A percentile compares a stretch with the other conserved stretches of the same genome.
Conservation (phyloP, 2,888 invertebrate species). For the Megamerina dolium region DNA sequence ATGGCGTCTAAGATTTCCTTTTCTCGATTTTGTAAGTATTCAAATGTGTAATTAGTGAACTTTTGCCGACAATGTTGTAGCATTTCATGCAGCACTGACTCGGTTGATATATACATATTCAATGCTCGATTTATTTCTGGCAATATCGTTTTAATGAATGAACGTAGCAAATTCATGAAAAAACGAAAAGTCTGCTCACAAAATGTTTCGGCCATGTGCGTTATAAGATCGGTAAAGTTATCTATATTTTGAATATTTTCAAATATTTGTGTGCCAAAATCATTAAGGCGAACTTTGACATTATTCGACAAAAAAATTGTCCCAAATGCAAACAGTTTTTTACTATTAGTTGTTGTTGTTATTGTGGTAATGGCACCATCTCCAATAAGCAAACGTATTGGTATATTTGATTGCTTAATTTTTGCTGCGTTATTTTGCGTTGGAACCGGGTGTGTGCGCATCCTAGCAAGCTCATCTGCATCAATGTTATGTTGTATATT, state of each 20-base stretch:
- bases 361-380: not conserved
- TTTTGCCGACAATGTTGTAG: constrained; percentile 16
- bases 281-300: constrained; percentile 1
- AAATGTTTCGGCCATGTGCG: constrained; percentile 20
- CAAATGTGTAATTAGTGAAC: not conserved
- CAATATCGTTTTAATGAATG: constrained; percentile 22
- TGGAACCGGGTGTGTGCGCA: constrained; percentile 33
- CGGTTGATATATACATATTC: constrained; percentile 25
- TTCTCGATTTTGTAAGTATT: constrained; percentile 5
- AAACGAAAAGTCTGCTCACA: constrained; percentile 7
- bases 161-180: constrained; percentile 23
- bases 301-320: constrained; percentile 17
- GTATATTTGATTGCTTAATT: not conserved
- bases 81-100: constrained; percentile 29
- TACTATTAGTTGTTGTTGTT: not conserved
- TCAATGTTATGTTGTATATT: constrained; percentile 38
- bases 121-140: constrained; percentile 18
- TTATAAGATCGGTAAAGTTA: constrained; percentile 24
- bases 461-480: constrained; percentile 29
- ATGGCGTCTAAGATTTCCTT: constrained; percentile 20
- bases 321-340: not conserved
- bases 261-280: constrained; percentile 18
- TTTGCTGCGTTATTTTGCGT: not conserved
- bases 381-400: not conserved
- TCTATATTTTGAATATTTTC: constrained; percentile 23